These are phyloP conservation scores for Trilocha varians DNA, from an alignment of 2,888 invertebrate genomes.

Conservation along the genomic window DNA sequence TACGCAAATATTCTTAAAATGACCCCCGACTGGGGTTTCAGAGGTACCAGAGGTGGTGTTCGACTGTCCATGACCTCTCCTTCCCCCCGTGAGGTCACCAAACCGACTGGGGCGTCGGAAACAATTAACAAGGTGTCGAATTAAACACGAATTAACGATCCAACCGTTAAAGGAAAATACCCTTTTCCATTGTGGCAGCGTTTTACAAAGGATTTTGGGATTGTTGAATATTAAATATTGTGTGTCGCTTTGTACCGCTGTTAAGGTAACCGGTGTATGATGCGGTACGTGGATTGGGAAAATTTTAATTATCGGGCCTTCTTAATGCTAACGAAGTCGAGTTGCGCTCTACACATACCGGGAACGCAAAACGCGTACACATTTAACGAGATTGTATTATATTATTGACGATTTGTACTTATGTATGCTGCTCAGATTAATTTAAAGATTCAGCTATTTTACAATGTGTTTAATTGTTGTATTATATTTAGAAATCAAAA, in stretches of 20 bases:
- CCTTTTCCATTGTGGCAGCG: constrained; percentile 67
- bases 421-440: too few relatives aligned
- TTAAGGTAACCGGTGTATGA: constrained; percentile 45
- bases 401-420: too few relatives aligned
- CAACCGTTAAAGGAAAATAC: constrained; percentile 67
- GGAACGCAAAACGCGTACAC: neutral
- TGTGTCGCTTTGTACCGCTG: constrained; percentile 62
- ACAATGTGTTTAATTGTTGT: too few relatives aligned
- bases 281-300: constrained; percentile 32
- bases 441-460: too few relatives aligned
- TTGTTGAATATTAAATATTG: constrained; percentile 69
- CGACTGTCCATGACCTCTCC: constrained; percentile 47
- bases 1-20: constrained; percentile 72
- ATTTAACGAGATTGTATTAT: too few relatives aligned
- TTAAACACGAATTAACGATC: constrained; percentile 72
- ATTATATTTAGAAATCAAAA: too few relatives aligned
- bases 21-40: constrained; percentile 44
- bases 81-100: constrained; percentile 57
- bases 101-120: constrained; percentile 65
- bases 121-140: constrained; percentile 75
- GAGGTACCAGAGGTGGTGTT: constrained; percentile 41
- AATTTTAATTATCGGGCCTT: constrained; percentile 8
- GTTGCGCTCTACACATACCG: neutral
- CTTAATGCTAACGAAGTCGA: neutral
- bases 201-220: constrained; percentile 68